phyloP scores from a whole-genome alignment of 2,113 vertebrate genomes.

The Microcebus griseorufus region DNA sequence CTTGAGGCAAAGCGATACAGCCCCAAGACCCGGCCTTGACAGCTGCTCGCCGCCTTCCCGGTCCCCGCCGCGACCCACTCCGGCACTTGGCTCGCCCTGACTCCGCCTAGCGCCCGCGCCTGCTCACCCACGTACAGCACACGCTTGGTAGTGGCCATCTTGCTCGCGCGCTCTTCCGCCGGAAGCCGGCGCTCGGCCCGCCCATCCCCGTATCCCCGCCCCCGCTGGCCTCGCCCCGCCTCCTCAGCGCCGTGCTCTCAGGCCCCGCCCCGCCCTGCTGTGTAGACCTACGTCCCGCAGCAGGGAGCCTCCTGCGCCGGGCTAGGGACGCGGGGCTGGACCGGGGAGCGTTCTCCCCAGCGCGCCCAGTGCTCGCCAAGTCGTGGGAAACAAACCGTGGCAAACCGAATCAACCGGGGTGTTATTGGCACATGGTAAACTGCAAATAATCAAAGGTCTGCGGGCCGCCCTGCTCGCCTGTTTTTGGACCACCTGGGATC shows the following conservation, averaged over 20 bases:
- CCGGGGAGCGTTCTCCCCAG: accelerated
- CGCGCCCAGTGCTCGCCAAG: accelerated
- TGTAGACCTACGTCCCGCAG: accelerated
- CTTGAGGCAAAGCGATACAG: background rate
- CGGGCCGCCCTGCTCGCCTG: background rate
- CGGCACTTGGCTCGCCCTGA: accelerated
- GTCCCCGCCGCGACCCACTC: accelerated
- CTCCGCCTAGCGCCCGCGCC: background rate
- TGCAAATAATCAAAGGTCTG: accelerated
- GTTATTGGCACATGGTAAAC: background rate
- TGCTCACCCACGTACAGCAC: constrained; percentile 87
- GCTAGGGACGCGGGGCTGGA: accelerated
- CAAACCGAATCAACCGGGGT: background rate
- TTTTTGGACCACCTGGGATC: background rate
- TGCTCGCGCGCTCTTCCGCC: constrained; percentile 21
- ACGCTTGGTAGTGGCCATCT: constrained; percentile 85
- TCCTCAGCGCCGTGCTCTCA: accelerated
- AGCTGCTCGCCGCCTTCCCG: background rate
- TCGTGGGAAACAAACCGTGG: background rate
- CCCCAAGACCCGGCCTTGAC: background rate
- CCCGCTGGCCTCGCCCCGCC: background rate
- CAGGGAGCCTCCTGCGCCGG: accelerated
- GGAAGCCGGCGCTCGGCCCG: background rate
- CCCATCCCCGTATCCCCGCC: background rate
- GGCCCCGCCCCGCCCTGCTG: background rate